Conservation (phyloP, 2,113 vertebrate species). For the Hemibagrus wyckioides region DNA sequence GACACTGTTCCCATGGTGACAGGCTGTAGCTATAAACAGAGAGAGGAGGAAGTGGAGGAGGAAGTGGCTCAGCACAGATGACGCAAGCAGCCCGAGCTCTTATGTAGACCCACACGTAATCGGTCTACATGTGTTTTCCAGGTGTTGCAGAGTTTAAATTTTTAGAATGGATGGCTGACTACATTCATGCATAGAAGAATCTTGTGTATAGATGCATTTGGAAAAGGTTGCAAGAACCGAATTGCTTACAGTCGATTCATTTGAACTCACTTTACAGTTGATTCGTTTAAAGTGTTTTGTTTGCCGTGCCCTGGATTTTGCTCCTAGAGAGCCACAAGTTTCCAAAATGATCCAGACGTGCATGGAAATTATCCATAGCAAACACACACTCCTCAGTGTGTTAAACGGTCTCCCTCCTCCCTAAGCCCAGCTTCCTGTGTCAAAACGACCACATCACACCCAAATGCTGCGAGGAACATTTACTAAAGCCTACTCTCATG, state of each 20-base stretch:
- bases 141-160: slow-evolving; percentile 11
- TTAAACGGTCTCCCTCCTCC: slow-evolving; percentile 2
- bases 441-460: slow-evolving; percentile 34
- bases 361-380: slow-evolving; percentile 24
- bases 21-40: slow-evolving; percentile 53
- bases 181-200: neutral
- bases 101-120: slow-evolving; percentile 25
- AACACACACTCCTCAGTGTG: neutral
- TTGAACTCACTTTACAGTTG: neutral
- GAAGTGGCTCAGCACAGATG: slow-evolving; percentile 45
- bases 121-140: slow-evolving; percentile 22
- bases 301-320: neutral
- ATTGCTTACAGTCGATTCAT: neutral
- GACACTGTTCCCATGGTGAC: slow-evolving; percentile 52
- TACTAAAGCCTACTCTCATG: slow-evolving; percentile 27
- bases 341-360: slow-evolving; percentile 17
- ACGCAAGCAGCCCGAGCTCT: slow-evolving; percentile 15
- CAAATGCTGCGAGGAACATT: slow-evolving; percentile 10
- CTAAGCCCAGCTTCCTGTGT: slow-evolving; percentile 19
- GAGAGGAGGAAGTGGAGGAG: slow-evolving; percentile 50
- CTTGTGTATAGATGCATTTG: too few species aligned
- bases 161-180: neutral
- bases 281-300: neutral
- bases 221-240: neutral
- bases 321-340: neutral